phyloP scores from a whole-genome alignment of 2,113 vertebrate species.

The Salvelinus namaycush region DNA sequence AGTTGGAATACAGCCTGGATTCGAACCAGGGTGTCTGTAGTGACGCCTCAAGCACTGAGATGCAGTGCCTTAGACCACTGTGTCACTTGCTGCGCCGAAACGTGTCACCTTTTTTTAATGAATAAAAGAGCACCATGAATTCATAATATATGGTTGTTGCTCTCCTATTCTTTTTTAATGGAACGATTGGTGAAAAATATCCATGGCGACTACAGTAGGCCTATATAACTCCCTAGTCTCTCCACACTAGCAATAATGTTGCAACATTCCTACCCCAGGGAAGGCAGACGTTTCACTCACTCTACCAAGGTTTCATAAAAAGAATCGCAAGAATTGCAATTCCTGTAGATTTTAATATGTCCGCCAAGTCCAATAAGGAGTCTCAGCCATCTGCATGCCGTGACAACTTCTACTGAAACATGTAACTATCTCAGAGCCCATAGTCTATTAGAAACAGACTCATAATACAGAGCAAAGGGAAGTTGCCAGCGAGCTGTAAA shows the following conservation, averaged over 20 bases:
- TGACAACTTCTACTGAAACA: slow-evolving; percentile 62
- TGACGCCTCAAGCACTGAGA: too few species aligned
- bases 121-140: too few species aligned
- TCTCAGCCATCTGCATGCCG: slow-evolving; percentile 53
- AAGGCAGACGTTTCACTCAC: slow-evolving; percentile 5
- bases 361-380: slow-evolving; percentile 47
- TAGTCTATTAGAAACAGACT: slow-evolving; percentile 56
- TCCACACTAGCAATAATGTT: slow-evolving; percentile 10
- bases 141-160: too few species aligned
- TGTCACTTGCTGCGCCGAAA: too few species aligned
- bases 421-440: slow-evolving; percentile 48
- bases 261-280: slow-evolving; percentile 36
- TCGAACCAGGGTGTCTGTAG: too few species aligned
- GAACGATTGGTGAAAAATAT: too few species aligned
- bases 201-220: not conserved
- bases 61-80: too few species aligned
- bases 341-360: slow-evolving; percentile 30
- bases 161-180: too few species aligned
- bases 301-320: not conserved
- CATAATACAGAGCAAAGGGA: slow-evolving; percentile 37
- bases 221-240: not conserved
- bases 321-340: slow-evolving; percentile 35
- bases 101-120: too few species aligned
- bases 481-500: slow-evolving; percentile 43
- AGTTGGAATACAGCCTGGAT: too few species aligned